These are phyloP conservation scores for Myotis lucifugus DNA, from an alignment of 2,113 vertebrate genomes.

Conservation along the genomic window DNA sequence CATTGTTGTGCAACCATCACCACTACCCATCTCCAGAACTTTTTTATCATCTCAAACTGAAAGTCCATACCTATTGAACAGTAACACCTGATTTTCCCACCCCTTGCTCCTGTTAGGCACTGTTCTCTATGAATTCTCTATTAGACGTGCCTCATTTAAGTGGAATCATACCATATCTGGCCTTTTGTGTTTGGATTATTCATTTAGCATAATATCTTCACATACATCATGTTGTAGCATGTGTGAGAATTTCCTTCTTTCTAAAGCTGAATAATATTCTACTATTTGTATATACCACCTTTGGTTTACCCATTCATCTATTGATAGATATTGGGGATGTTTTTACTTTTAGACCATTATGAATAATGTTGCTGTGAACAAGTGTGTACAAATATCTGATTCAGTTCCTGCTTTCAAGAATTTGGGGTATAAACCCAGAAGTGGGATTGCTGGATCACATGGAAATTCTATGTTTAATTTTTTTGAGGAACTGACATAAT, in stretches of 20 bases:
- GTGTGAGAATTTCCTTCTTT: not conserved
- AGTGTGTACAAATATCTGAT: not conserved
- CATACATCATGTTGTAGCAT: not conserved
- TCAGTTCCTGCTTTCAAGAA: not conserved
- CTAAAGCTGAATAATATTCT: not conserved
- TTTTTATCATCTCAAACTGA: not conserved
- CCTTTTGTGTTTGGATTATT: not conserved
- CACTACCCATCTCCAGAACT: not conserved
- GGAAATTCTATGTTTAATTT: not conserved
- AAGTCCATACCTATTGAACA: not conserved
- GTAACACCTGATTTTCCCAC: not conserved
- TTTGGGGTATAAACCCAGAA: not conserved
- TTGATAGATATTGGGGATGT: not conserved
- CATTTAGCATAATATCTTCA: not conserved
- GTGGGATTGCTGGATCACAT: not conserved
- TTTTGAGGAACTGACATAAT: not conserved
- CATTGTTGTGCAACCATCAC: not conserved
- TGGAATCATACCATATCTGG: not conserved
- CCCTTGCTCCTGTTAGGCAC: fast-evolving
- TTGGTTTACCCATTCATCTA: not conserved
- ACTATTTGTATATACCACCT: not conserved
- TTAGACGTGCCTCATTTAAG: not conserved
- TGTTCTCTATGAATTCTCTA: not conserved
- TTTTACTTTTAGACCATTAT: not conserved
- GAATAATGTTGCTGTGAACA: not conserved